Base-by-base conservation (phyloP, 2,888 invertebrate genomes). In the Zelleria hepariella region DNA sequence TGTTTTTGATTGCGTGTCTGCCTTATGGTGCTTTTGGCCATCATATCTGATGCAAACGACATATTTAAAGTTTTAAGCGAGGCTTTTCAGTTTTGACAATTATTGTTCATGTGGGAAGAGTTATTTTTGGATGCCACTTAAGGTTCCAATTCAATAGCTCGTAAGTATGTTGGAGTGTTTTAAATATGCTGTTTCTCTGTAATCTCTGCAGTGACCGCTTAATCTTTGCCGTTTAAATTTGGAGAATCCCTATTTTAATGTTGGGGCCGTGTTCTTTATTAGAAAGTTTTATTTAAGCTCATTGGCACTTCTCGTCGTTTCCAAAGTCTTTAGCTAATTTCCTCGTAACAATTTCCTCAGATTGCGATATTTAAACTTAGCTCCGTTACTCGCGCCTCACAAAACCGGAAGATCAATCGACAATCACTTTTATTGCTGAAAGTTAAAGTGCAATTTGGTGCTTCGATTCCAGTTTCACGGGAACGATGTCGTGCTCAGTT, bases 1-100 rank as follows among this genome's bases (percentile, higher is more conserved):
- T 55, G 51, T 32, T 58, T 61, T 63, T 64, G 62, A 67, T 64
- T 60, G 62, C 63, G 56, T 61, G 63, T 60, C 61, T 59, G 61
- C 58, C 59, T 58, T 49, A 25, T 55, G 59, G 42, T 49, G 18
- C 24, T 24, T n/a, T 56, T 32, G 23, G 32, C 55, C 21, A 48
- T 47, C 57, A 55, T 32, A 27, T 56, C 24, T 57, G 57, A 47
- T 57, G 57, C 47, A 26, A 57, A 57, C n/a, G 57, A 57, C 57
- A 57, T n/a, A 23, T 54, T 42, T 42, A n/a, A n/a, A n/a, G 7
- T 42, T 15, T 42, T 15, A 15, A 42, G 15, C 7, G 42, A 2
- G 7, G 51, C 51, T 8, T 8, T 51, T 51, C 20, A 20, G 23
- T 20, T 42, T 42, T 42, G 32, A 42, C 32, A 15, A 15, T 15